Base-by-base conservation (phyloP, 2,888 invertebrate genomes). In the Deilephila porcellus region DNA sequence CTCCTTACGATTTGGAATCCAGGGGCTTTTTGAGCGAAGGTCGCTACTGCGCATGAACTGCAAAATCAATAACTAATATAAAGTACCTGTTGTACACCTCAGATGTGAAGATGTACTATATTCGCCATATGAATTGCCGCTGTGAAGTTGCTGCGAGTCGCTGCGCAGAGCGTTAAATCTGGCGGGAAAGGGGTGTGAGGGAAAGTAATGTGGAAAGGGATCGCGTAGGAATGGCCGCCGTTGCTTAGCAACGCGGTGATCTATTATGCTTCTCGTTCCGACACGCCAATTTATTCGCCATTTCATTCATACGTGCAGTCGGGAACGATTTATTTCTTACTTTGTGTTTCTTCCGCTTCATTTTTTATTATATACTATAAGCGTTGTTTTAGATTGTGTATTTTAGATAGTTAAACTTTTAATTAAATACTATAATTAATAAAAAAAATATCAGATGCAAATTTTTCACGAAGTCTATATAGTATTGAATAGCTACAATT, bases 221-320 rank as follows among this genome's bases (percentile, higher is more conserved):
- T 56, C n/a, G 56, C 56, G 56, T n/a, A 56, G 56, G n/a, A n/a
- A 56, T 56, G 56, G 56, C 56, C 56, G 56, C 56, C 56, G 56
- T 56, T 56, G 56, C 56, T n/a, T 56, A 56, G 56, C 56, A 56
- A 56, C 56, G 56, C 56, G n/a, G 6, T n/a, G 56, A n/a, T 56
- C 56, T n/a, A n/a, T 56, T n/a, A 17, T 56, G n/a, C 56, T n/a
- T 56, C 56, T n/a, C 17, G 56, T n/a, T 56, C n/a, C n/a, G n/a
- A 56, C 19, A n/a, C 17, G 56, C 56, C 7, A n/a, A 56, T n/a
- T 56, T 56, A 56, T 56, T n/a, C 56, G 56, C 45, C 45, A 45
- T 45, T 45, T 45, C 45, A 45, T 45, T 45, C 45, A 45, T 45
- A 45, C 45, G 45, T 45, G 45, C 45, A 45, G 45, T 45, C 45